These are phyloP conservation scores for Sipha maydis DNA, from an alignment of 2,888 invertebrate species.

Conservation along the genomic window DNA sequence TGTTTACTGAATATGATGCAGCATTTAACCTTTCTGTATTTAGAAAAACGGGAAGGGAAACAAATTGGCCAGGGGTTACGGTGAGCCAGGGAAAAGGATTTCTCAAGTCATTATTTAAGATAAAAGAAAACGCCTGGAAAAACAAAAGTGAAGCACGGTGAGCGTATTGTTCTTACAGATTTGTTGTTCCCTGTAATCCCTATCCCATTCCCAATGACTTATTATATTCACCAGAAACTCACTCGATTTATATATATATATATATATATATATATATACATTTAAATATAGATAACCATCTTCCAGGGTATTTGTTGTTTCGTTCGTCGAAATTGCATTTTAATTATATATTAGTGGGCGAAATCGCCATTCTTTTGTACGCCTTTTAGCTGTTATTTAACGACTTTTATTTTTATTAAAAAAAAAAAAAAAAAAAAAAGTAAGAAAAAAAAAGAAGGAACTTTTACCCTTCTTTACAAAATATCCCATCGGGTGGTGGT, in stretches of 20 bases:
- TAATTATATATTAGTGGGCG: constrained; percentile 52
- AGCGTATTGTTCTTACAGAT: constrained; percentile 52
- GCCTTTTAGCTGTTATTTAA: constrained; percentile 61
- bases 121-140: constrained; percentile 45
- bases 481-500: constrained; percentile 7
- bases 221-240: constrained; percentile 43
- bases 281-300: constrained; percentile 30
- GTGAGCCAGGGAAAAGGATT: neutral
- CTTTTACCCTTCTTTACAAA: constrained; percentile 55
- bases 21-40: neutral
- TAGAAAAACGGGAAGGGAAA: neutral
- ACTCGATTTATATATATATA: neutral
- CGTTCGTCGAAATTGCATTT: constrained; percentile 53
- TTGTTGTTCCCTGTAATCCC: constrained; percentile 57
- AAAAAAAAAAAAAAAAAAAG: constrained; percentile 25
- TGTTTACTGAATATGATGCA: neutral
- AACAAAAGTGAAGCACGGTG: constrained; percentile 40
- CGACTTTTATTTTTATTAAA: constrained; percentile 61
- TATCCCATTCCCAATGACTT: constrained; percentile 63
- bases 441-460: constrained; percentile 40
- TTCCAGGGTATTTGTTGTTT: constrained; percentile 36
- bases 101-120: constrained; percentile 45
- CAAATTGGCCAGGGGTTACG: neutral
- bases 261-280: neutral
- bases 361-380: constrained; percentile 53